A percentile compares a stretch with the other conserved stretches of the same genome.
phyloP scores from a whole-genome alignment of 2,113 vertebrate species.

The Xenus cinereus region DNA sequence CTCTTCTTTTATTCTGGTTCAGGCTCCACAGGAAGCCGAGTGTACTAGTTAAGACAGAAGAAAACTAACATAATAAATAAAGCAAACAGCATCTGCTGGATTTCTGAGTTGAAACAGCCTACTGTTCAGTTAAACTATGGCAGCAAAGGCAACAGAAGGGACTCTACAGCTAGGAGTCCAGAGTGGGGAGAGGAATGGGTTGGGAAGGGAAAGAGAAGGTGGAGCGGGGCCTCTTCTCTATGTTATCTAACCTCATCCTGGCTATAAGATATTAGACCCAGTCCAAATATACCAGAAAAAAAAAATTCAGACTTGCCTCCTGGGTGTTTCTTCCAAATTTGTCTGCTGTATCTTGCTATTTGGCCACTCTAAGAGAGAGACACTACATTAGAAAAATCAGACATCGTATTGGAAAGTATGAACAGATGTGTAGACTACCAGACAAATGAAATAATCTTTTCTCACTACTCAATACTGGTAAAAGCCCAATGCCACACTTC shows the following conservation, averaged over 20 bases:
- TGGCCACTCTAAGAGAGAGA: not conserved
- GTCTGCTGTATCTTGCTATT: not conserved
- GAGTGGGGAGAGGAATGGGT: not conserved
- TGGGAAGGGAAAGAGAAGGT: not conserved
- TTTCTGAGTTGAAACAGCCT: not conserved
- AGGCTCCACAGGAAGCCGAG: not conserved
- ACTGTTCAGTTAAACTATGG: not conserved
- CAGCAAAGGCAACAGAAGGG: not conserved
- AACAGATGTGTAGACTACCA: constrained; percentile 3
- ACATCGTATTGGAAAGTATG: not conserved
- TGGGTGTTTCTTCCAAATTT: not conserved
- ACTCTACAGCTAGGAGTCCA: not conserved
- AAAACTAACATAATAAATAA: not conserved
- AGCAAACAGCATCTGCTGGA: not conserved
- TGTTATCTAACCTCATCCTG: not conserved
- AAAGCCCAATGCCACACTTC: not conserved
- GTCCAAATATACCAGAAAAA: not conserved
- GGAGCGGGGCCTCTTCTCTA: not conserved
- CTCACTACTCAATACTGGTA: not conserved
- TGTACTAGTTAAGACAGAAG: not conserved
- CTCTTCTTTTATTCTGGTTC: not conserved
- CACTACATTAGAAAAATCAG: not conserved
- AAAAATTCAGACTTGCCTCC: not conserved
- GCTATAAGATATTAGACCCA: not conserved
- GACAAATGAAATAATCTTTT: constrained; percentile 1